These are phyloP conservation scores for Calliscelio sp. DNA, from an alignment of 2,888 invertebrate genomes.

Conservation along the genomic window DNA sequence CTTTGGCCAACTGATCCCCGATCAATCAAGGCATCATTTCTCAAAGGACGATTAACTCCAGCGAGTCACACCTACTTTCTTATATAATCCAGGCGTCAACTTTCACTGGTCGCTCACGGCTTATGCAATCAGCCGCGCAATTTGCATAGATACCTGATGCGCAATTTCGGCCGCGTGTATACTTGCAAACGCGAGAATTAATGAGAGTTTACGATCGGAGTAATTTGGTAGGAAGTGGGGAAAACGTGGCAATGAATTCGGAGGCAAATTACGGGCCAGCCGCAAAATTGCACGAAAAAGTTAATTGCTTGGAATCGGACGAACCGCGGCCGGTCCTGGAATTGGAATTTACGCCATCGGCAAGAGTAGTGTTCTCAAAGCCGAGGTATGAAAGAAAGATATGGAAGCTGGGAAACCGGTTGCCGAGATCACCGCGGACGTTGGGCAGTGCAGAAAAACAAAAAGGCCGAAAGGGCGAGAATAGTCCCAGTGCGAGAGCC, in stretches of 20 bases:
- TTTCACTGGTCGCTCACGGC: constrained; percentile 38
- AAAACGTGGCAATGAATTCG: neutral
- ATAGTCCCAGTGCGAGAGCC: constrained; percentile 53
- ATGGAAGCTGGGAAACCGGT: constrained; percentile 71
- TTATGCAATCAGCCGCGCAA: constrained; percentile 13
- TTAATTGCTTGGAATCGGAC: constrained; percentile 53
- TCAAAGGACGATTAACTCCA: constrained; percentile 44
- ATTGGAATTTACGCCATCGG: constrained; percentile 73
- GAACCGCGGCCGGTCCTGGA: constrained; percentile 59
- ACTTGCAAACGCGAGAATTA: too few species aligned
- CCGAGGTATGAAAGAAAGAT: constrained; percentile 67
- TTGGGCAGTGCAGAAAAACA: constrained; percentile 68
- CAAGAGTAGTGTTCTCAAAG: constrained; percentile 68
- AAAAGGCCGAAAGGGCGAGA: constrained; percentile 72
- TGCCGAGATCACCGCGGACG: constrained; percentile 71
- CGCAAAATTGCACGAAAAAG: constrained; percentile 46
- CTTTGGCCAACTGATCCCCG: constrained; percentile 28
- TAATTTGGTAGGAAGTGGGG: too few species aligned
- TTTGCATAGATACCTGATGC: too few species aligned
- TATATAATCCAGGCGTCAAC: constrained; percentile 40
- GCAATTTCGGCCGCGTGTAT: too few species aligned
- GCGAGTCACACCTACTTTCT: constrained; percentile 51
- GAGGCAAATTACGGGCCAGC: constrained; percentile 6
- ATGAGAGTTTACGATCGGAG: too few species aligned
- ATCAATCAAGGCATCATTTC: constrained; percentile 41